phyloP scores from a whole-genome alignment of 2,888 invertebrate species.

The Chaetogeoica ovagalla region DNA sequence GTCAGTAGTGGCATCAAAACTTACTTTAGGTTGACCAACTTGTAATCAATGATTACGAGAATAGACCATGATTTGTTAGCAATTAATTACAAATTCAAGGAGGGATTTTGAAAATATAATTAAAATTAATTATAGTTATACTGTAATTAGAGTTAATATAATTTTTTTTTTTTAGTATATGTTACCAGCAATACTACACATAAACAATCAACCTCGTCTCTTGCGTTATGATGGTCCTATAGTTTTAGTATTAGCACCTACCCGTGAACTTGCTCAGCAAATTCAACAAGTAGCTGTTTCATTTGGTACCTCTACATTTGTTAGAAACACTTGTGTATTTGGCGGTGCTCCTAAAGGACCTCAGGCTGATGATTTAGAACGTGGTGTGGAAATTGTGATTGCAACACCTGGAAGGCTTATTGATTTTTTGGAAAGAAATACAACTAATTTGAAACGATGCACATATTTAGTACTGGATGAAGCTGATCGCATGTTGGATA shows the following conservation, averaged over 20 bases:
- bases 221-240: constrained; percentile 91
- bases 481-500: constrained; percentile 94
- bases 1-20: too few relatives aligned
- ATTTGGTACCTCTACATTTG: constrained; percentile 85
- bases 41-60: too few relatives aligned
- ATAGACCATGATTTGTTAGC: too few relatives aligned
- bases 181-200: constrained; percentile 93
- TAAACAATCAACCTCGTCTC: constrained; percentile 84
- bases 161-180: constrained; percentile 69
- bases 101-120: too few relatives aligned
- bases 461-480: constrained; percentile 90
- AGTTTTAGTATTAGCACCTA: constrained; percentile 85
- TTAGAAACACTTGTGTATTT: constrained; percentile 92
- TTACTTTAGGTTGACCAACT: too few relatives aligned
- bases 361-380: constrained; percentile 72
- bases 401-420: constrained; percentile 87
- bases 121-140: too few relatives aligned
- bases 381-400: constrained; percentile 84
- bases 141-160: too few relatives aligned
- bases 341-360: constrained; percentile 97
- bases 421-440: constrained; percentile 78
- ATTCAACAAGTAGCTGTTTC: constrained; percentile 89
- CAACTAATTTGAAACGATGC: constrained; percentile 80
- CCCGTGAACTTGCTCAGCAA: constrained; percentile 86
- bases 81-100: too few relatives aligned